Evolutionary conservation across 2,888 invertebrate species (phyloP), one percentile per base, ranked within the genome.

Genomic region (Caenorhabditis angaria): DNA sequence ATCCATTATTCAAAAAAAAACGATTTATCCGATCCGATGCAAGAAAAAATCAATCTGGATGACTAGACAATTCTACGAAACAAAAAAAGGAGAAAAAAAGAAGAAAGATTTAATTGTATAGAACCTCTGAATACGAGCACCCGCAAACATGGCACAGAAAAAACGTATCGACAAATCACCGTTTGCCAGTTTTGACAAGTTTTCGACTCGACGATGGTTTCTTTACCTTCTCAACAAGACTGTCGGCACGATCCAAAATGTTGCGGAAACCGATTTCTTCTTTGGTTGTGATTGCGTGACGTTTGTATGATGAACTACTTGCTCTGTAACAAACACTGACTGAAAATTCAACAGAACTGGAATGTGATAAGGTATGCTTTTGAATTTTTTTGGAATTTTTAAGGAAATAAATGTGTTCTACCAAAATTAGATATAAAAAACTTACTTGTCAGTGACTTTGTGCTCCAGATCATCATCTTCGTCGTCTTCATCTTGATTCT

Each of bases 211-310:
- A 69, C 25, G 54, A 65, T 51, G 55, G 53, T 18, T 29, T 51
- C 14, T 55, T 65, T 68, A 80, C 85, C 82, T 85, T 84, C 74
- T 85, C 85, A 20, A 82, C 78, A 54, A 83, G 74, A 64, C 70
- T 80, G 55, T 85, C 85, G 12, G 84, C 85, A 5, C 65, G 63
- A 54, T 85, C 85, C 14, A 85, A 67, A 32, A 76, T 65, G 29
- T 78, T 76, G 25, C 83, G 77, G 60, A 82, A 77, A n/a, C 77
- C 80, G 68, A 76, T 76, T 65, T 85, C 85, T 66, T 83, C 81
- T 35, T 81, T 76, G 24, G 83, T 85, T 12, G 85, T 85, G 35
- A 83, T 81, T 1, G 83, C 82, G 60, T 85, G 85, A n/a, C 85
- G 80, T 60, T 79, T 80, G 70, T 83, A 83, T 12, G 77, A 72